These are phyloP conservation scores for Dryomyza anilis DNA, from an alignment of 2,888 invertebrate species.

Conservation along the genomic window DNA sequence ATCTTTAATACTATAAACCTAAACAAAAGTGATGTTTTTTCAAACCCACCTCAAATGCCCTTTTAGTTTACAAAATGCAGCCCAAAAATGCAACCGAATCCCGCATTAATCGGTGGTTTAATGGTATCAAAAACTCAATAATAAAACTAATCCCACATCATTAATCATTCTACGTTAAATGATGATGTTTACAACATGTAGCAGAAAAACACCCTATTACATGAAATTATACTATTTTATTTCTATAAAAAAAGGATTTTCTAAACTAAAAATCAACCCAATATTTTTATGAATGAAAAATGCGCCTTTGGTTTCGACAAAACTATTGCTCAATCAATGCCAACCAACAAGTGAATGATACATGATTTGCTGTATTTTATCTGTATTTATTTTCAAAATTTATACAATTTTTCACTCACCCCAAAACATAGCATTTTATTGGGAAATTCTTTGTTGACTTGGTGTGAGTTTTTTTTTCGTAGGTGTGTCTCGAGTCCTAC, in stretches of 20 bases:
- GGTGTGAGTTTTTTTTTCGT: background rate
- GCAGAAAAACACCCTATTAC: background rate
- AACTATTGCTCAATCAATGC: slow-evolving; percentile 14
- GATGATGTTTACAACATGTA: slow-evolving; percentile 8
- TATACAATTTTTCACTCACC: background rate
- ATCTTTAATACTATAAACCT: no score
- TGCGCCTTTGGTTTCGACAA: background rate
- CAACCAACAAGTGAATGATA: slow-evolving; percentile 15
- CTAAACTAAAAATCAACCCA: background rate
- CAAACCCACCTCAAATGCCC: no score
- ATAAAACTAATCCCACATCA: background rate
- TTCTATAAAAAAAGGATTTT: background rate
- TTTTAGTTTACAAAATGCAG: no score
- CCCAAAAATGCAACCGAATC: background rate
- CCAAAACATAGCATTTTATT: background rate
- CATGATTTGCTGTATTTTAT: slow-evolving; percentile 3
- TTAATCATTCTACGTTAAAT: slow-evolving; percentile 11
- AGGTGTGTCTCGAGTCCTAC: background rate
- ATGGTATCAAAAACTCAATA: slow-evolving; percentile 5
- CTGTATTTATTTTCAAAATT: background rate
- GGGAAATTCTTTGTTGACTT: background rate
- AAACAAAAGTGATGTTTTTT: no score
- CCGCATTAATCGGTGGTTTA: slow-evolving; percentile 17
- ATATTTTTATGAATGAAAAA: background rate
- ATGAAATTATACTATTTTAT: background rate